phyloP scores from a whole-genome alignment of 2,888 invertebrate species.

The Stegana nigrithorax region DNA sequence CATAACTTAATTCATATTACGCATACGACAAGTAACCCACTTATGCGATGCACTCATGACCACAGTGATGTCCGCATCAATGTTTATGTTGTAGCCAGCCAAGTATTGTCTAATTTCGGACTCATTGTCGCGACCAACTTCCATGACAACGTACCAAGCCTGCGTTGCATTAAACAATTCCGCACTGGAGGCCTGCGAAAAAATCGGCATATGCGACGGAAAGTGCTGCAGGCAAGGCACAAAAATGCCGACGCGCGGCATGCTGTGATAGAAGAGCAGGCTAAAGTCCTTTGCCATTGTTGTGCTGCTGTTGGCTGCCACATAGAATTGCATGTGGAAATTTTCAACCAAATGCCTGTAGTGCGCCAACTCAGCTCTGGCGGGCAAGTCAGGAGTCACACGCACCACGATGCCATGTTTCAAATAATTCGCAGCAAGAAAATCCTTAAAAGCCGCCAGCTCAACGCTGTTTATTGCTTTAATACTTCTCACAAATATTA shows the following conservation, averaged over 20 bases:
- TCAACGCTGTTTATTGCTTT: conserved; percentile 56
- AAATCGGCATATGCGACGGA: conserved; percentile 31
- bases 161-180: conserved; percentile 53
- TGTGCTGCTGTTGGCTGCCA: conserved; percentile 6
- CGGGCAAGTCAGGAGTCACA: no score
- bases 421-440: conserved; percentile 53
- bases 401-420: conserved; percentile 54
- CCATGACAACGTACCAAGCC: conserved; percentile 54
- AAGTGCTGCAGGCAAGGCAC: conserved; percentile 29
- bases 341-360: conserved; percentile 30
- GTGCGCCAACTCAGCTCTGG: no score
- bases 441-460: conserved; percentile 54
- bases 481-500: conserved; percentile 40
- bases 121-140: no score
- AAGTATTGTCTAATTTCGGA: conserved; percentile 37
- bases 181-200: conserved; percentile 37
- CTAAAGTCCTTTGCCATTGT: conserved; percentile 33
- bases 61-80: conserved; percentile 63
- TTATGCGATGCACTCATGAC: no score
- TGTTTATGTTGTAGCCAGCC: conserved; percentile 42
- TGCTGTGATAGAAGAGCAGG: conserved; percentile 43
- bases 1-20: conserved; percentile 9
- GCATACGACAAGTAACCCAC: not conserved
- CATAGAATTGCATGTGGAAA: conserved; percentile 51
- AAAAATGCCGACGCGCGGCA: conserved; percentile 51